phyloP scores from a whole-genome alignment of 1,140 invertebrate genomes.

The Anagrus nilaparvatae region DNA sequence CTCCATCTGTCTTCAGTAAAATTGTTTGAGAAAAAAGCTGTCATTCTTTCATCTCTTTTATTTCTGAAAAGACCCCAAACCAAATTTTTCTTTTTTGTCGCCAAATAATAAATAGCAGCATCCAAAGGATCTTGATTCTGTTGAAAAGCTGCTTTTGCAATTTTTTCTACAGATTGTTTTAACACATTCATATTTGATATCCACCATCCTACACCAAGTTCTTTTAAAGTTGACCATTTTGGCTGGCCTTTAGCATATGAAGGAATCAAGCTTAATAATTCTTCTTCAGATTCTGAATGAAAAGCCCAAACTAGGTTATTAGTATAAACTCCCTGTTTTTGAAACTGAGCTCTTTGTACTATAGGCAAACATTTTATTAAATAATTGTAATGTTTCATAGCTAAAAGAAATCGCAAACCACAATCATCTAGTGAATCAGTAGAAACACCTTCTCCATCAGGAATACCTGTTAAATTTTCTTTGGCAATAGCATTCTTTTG shows the following conservation, averaged over 20 bases:
- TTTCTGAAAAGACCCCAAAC: conserved; percentile 93
- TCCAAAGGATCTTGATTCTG: conserved; percentile 89
- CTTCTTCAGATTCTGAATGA: conserved; percentile 96
- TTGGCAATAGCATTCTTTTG: conserved; percentile 60
- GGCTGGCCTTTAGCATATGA: conserved; percentile 73
- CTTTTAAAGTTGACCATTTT: conserved; percentile 85
- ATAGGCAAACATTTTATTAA: conserved; percentile 80
- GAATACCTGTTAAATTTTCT: conserved; percentile 54
- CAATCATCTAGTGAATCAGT: conserved; percentile 93
- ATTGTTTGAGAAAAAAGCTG: conserved; percentile 89
- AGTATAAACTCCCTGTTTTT: conserved; percentile 81
- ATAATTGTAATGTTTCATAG: conserved; percentile 97
- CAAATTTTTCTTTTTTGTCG: conserved; percentile 96
- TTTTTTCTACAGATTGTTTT: conserved; percentile 79
- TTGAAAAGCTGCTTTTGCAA: conserved; percentile 88
- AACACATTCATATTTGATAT: conserved; percentile 77
- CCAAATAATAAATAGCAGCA: conserved; percentile 93
- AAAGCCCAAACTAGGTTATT: conserved; percentile 98
- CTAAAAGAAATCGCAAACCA: conserved; percentile 88
- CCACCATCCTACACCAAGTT: conserved; percentile 96
- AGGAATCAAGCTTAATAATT: conserved; percentile 83
- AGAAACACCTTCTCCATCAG: conserved; percentile 51
- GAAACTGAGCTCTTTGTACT: conserved; percentile 74
- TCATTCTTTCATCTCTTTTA: conserved; percentile 84
- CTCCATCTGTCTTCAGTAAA: conserved; percentile 89